phyloP scores from a whole-genome alignment of 2,888 invertebrate species.

The Criorhina ranunculi region DNA sequence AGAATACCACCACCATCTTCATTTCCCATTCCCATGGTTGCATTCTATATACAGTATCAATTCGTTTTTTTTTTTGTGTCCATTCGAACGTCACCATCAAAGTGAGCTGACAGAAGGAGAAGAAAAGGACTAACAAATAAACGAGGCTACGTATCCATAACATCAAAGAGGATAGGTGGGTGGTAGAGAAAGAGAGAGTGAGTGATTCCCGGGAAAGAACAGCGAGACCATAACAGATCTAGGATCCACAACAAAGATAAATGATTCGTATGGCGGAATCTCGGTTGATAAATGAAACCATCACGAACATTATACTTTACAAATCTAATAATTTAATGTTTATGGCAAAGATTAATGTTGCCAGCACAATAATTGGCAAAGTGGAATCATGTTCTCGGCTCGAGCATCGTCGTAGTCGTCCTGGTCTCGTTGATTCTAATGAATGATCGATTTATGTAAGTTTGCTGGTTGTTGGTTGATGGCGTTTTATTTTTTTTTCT shows the following conservation, averaged over 20 bases:
- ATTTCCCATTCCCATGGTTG: constrained; percentile 34
- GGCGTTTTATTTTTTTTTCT: not conserved
- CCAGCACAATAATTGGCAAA: constrained; percentile 76
- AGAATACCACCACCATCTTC: constrained; percentile 35
- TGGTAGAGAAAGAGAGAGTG: constrained; percentile 12
- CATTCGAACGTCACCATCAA: constrained; percentile 4
- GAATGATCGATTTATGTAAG: constrained; percentile 72
- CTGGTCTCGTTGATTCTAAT: constrained; percentile 51
- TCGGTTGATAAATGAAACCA: constrained; percentile 79
- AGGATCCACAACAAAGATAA: constrained; percentile 66
- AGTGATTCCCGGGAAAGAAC: constrained; percentile 4
- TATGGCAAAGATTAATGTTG: constrained; percentile 79
- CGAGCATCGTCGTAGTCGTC: constrained; percentile 29
- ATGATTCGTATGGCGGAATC: constrained; percentile 71
- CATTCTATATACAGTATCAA: constrained; percentile 21
- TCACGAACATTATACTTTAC: constrained; percentile 79
- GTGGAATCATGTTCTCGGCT: constrained; percentile 73
- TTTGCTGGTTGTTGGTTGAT: constrained; percentile 27
- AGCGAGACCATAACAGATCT: constrained; percentile 56
- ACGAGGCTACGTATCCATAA: constrained; percentile 35
- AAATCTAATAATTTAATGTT: constrained; percentile 79
- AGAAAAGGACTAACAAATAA: constrained; percentile 28
- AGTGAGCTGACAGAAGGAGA: not conserved
- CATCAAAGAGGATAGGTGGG: constrained; percentile 11
- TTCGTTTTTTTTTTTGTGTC: not conserved